Evolutionary conservation across 2,797 vertebrate species (phyloP), one percentile per base, ranked within the genome.

Genomic region (Pantherophis vulpinus): DNA sequence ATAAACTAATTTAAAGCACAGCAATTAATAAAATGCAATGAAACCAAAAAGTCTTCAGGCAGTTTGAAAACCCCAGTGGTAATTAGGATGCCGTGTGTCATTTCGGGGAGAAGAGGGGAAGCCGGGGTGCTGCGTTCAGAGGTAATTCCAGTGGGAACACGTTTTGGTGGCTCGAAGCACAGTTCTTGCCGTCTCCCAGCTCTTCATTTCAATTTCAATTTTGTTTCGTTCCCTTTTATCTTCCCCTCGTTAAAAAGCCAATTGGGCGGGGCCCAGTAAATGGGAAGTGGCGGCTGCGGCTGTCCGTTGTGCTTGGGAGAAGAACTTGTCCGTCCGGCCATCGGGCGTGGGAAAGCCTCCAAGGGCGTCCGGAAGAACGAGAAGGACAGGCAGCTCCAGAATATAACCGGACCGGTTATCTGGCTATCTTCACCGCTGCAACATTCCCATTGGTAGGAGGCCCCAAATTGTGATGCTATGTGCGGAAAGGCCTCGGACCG

Each of bases 61-160:
- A 0, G 18, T 79, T 79, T 79, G 18, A 87, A 87, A 47, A 27
- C 25, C 10, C 10, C 51, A 23, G 16, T 9, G 23, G 32, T 37
- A 23, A 58, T 20, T 10, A 14, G 2, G n/a, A 88, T 2, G 16
- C 55, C 16, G 2, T 7, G 10, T 23, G 86, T 5, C 56, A 56
- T 58, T 58, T 32, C 0, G 18, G 7, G 29, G 4, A n/a, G 8
- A 32, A 87, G 14, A n/a, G 29, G 12, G 12, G 63, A n/a, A 66
- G 16, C 42, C 18, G 11, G 79, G 2, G 11, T 51, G 63, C 12
- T 23, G 12, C 16, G 10, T 59, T 59, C 32, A 0, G 5, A 61
- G 60, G 16, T 4, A n/a, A n/a, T n/a, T n/a, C 3, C 23, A 7
- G 23, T 9, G 3, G 25, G 14, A 4, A 4, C 2, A 1, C 3